A percentile compares a stretch with the other conserved stretches of the same genome.
phyloP scores from a whole-genome alignment of 2,113 vertebrate genomes.

The Vulpes lagopus region DNA sequence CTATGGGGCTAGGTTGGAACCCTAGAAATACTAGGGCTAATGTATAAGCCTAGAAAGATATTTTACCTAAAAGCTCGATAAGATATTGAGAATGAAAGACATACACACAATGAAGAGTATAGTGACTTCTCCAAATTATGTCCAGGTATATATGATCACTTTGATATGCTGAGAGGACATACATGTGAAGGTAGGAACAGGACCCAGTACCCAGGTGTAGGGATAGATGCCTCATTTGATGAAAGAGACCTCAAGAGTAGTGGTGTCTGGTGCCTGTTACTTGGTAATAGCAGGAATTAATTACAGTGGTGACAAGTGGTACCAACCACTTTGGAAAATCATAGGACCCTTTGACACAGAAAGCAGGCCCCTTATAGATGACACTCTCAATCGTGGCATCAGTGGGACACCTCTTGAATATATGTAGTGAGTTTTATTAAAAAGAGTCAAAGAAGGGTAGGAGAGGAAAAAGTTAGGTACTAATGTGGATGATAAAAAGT shows the following conservation, averaged over 20 bases:
- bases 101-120: background rate
- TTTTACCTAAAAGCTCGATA: background rate
- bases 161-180: background rate
- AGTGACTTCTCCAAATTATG: background rate
- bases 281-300: background rate
- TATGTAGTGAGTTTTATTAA: background rate
- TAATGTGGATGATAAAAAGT: background rate
- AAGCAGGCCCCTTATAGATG: background rate
- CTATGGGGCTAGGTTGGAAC: background rate
- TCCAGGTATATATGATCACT: background rate
- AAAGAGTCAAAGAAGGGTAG: background rate
- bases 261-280: background rate
- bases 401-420: background rate
- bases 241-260: background rate
- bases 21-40: background rate
- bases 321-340: background rate
- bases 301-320: background rate
- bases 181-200: background rate
- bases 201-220: background rate
- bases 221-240: background rate
- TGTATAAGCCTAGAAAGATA: background rate
- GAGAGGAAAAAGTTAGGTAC: background rate
- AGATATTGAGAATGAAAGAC: background rate
- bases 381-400: background rate
- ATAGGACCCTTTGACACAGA: background rate